phyloP scores from a whole-genome alignment of 2,888 invertebrate genomes.

The Blomia tropicalis region DNA sequence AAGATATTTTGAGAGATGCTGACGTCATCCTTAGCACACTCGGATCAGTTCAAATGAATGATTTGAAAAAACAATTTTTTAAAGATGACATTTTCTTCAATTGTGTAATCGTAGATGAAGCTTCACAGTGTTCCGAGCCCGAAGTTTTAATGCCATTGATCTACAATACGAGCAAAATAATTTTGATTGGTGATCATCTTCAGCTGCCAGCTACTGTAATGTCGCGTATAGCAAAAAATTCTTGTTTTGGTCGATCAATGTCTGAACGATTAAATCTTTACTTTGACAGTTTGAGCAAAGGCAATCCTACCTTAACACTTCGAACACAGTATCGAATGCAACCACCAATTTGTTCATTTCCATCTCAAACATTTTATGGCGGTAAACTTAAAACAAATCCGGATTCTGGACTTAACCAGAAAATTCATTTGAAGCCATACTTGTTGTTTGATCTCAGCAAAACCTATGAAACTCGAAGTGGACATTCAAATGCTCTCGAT shows the following conservation, averaged over 20 bases:
- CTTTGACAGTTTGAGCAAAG: conserved; percentile 35
- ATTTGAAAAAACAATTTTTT: conserved; percentile 18
- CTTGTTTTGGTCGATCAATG: conserved; percentile 26
- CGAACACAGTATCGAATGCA: conserved; percentile 68
- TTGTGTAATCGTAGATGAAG: conserved; percentile 67
- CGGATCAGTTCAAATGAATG: conserved; percentile 38
- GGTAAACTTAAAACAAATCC: conserved; percentile 38
- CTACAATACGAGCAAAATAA: conserved; percentile 47
- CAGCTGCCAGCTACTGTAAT: conserved; percentile 65
- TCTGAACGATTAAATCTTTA: conserved; percentile 39
- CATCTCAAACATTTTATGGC: conserved; percentile 55
- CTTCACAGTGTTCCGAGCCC: conserved; percentile 67
- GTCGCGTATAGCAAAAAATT: conserved; percentile 45
- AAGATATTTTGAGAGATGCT: conserved; percentile 38
- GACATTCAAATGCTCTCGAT: too few species aligned
- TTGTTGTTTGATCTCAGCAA: conserved; percentile 43
- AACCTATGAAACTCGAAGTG: conserved; percentile 31
- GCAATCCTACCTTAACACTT: conserved; percentile 33
- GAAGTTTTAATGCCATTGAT: conserved; percentile 62
- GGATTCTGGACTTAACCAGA: conserved; percentile 29
- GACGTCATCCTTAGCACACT: conserved; percentile 56
- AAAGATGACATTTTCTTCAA: conserved; percentile 24
- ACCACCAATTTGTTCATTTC: conserved; percentile 58
- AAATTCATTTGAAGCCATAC: conserved; percentile 43
- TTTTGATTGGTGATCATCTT: conserved; percentile 70